phyloP scores from a whole-genome alignment of 1,140 invertebrate genomes.

The Rhagoletis pomonella region DNA sequence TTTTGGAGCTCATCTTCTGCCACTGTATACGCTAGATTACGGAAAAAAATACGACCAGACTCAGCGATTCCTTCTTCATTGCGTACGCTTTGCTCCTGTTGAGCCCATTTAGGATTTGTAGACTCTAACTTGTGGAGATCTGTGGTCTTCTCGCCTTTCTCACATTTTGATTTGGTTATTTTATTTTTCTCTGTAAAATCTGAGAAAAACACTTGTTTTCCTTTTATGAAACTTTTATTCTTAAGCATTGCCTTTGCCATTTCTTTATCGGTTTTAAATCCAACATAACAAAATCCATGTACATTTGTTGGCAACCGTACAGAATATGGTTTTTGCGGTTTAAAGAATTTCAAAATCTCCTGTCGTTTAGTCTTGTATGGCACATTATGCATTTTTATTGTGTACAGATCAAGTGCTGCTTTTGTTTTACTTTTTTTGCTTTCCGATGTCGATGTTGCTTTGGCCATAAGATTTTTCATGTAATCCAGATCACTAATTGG shows the following conservation, averaged over 20 bases:
- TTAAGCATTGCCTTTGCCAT: conserved; percentile 88
- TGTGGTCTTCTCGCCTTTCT: conserved; percentile 67
- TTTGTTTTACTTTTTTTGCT: conserved; percentile 68
- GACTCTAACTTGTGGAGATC: conserved; percentile 59
- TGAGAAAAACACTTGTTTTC: conserved; percentile 80
- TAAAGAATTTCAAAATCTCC: conserved; percentile 82
- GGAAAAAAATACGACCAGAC: conserved; percentile 94
- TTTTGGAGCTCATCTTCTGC: conserved; percentile 91
- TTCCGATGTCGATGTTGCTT: conserved; percentile 57
- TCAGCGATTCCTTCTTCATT: conserved; percentile 89
- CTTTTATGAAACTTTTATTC: conserved; percentile 90
- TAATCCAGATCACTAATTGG: conserved; percentile 85
- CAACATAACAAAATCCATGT: conserved; percentile 92
- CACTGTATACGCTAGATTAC: conserved; percentile 93
- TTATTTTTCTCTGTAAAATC: conserved; percentile 79
- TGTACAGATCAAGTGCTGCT: conserved; percentile 76
- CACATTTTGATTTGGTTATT: conserved; percentile 71
- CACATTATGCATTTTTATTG: conserved; percentile 74
- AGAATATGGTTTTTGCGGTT: conserved; percentile 84
- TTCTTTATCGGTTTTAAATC: conserved; percentile 89
- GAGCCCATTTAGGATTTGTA: conserved; percentile 79
- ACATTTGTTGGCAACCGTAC: conserved; percentile 86
- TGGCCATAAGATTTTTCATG: conserved; percentile 78
- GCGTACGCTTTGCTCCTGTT: conserved; percentile 81
- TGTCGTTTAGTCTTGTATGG: conserved; percentile 71